These are phyloP conservation scores for Periophthalmus magnuspinnatus DNA, from an alignment of 2,797 vertebrate genomes.

Conservation along the genomic window DNA sequence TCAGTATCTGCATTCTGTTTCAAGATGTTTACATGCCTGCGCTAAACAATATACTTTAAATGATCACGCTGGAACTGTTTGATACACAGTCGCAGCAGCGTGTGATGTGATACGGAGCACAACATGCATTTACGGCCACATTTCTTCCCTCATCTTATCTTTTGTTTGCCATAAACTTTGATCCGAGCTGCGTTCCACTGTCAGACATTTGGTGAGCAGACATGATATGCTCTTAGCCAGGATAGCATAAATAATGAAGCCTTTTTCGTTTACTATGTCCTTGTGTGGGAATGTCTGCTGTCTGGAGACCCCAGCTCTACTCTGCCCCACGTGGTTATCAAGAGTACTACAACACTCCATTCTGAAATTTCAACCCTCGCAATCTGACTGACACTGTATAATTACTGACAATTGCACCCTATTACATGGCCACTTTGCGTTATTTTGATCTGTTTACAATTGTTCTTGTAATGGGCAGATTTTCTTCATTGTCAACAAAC, in stretches of 20 bases:
- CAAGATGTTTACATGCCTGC: constrained; percentile 11
- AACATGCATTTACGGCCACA: constrained; percentile 1
- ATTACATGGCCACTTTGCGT: constrained; percentile 44
- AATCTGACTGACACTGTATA: constrained; percentile 40
- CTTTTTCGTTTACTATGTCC: constrained; percentile 3
- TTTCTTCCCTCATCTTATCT: constrained; percentile 2
- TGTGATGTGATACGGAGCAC: constrained; percentile 7
- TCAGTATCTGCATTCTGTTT: constrained; percentile 1
- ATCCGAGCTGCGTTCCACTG: constrained; percentile 7
- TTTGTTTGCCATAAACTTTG: constrained; percentile 16
- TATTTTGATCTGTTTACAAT: constrained; percentile 61
- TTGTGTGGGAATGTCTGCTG: constrained; percentile 20
- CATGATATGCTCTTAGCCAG: constrained; percentile 8
- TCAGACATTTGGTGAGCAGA: constrained; percentile 18
- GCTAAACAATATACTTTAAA: constrained; percentile 18
- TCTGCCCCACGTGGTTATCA: constrained; percentile 67
- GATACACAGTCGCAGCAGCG: constrained; percentile 17
- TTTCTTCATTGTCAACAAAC: constrained; percentile 51
- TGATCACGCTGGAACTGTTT: constrained; percentile 12
- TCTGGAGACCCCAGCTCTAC: constrained; percentile 41
- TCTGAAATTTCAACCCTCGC: constrained; percentile 34
- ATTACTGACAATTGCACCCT: constrained; percentile 44
- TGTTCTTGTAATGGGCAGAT: constrained; percentile 51
- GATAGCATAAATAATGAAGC: constrained; percentile 14
- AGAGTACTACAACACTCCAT: constrained; percentile 13